A percentile compares a stretch with the other conserved stretches of the same genome.
Conservation (phyloP, 64 coral and sea anemone species). For the Stichodactyla mertensii region DNA sequence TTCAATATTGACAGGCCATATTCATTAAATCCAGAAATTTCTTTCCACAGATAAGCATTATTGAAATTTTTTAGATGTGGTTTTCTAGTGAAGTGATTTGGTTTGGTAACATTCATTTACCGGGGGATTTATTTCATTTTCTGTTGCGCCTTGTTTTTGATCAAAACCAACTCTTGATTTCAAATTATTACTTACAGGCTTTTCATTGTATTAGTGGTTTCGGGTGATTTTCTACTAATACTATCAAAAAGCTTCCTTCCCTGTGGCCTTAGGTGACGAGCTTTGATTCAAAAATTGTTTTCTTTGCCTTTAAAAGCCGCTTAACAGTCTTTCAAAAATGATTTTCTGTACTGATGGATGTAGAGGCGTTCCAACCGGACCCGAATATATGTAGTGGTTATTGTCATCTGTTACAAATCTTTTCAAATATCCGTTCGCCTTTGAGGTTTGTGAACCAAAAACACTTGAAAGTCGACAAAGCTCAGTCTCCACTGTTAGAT, state of each 20-base stretch:
- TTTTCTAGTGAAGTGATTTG: neutral
- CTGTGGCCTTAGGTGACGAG: neutral
- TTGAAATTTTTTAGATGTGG: neutral
- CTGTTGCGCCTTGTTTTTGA: neutral
- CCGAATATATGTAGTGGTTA: neutral
- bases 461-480: neutral
- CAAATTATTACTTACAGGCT: neutral
- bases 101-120: neutral
- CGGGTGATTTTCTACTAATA: neutral
- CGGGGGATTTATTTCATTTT: neutral
- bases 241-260: neutral
- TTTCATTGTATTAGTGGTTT: neutral
- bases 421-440: neutral
- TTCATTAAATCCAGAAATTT: neutral
- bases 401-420: neutral
- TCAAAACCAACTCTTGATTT: neutral
- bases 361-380: neutral
- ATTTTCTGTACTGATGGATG: neutral
- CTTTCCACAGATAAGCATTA: neutral
- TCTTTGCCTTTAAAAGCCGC: neutral
- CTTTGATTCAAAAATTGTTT: neutral
- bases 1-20: neutral
- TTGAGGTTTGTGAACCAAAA: neutral
- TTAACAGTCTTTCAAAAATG: neutral
- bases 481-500: neutral